phyloP scores from a whole-genome alignment of 2,113 vertebrate species.

The Piprites chloris region DNA sequence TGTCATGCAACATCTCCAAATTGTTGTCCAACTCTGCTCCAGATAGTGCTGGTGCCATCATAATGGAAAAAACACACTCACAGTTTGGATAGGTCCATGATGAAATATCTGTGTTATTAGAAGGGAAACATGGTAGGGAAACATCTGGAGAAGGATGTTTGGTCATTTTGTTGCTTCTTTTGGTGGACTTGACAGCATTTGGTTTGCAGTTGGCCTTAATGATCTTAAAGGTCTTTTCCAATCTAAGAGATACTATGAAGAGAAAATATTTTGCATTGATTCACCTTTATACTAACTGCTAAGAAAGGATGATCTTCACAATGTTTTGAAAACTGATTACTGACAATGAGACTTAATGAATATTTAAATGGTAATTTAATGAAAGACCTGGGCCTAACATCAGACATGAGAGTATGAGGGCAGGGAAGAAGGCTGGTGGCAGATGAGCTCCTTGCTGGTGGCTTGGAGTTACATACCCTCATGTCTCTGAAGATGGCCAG shows the following conservation, averaged over 20 bases:
- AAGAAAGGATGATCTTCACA: background rate
- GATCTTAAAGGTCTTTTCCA: background rate
- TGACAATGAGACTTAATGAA: background rate
- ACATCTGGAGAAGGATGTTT: background rate
- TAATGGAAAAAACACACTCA: rapidly evolving
- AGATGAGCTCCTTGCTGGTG: background rate
- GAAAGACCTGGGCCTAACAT: background rate
- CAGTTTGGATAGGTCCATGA: background rate
- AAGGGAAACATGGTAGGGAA: background rate
- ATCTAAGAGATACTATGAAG: background rate
- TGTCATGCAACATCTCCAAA: rapidly evolving
- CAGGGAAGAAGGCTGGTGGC: background rate
- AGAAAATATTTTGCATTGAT: background rate
- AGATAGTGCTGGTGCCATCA: rapidly evolving
- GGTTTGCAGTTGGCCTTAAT: background rate
- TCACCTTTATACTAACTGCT: background rate
- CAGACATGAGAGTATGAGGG: background rate
- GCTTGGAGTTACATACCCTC: background rate
- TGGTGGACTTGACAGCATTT: background rate
- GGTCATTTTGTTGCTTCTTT: background rate
- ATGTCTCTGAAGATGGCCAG: background rate
- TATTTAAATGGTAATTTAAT: background rate
- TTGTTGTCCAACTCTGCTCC: background rate
- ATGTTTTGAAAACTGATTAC: background rate
- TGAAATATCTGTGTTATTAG: background rate